phyloP scores from a whole-genome alignment of 2,113 vertebrate genomes.

The Barnardius zonarius region DNA sequence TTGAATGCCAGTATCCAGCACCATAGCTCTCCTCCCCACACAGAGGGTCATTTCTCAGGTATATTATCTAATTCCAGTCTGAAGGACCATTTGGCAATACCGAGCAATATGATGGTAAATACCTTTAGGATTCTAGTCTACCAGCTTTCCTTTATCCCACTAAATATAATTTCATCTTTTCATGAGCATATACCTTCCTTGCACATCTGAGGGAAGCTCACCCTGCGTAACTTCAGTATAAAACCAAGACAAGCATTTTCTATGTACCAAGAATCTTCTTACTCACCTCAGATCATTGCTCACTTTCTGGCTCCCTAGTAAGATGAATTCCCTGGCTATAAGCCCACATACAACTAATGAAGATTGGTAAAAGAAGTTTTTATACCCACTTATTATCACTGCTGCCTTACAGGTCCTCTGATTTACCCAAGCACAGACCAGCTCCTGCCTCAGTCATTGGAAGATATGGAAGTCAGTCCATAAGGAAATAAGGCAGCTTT shows the following conservation, averaged over 20 bases:
- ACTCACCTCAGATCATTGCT: background rate
- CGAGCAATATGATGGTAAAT: background rate
- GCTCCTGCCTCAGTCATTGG: background rate
- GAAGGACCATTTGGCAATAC: background rate
- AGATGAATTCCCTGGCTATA: background rate
- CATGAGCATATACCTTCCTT: background rate
- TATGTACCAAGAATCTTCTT: rapidly evolving
- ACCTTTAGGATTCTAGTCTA: background rate
- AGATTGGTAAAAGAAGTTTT: background rate
- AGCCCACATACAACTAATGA: background rate
- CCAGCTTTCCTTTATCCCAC: background rate
- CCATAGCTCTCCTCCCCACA: background rate
- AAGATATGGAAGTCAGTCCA: background rate
- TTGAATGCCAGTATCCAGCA: background rate
- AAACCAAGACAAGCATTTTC: background rate
- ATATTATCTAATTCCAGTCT: background rate
- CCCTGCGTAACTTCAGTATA: background rate
- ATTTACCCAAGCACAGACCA: background rate
- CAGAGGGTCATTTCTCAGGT: rapidly evolving
- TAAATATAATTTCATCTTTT: background rate
- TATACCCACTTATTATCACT: background rate
- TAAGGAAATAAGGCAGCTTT: background rate
- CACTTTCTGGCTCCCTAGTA: background rate
- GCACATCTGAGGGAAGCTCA: background rate
- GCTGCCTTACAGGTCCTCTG: background rate